phyloP scores from a whole-genome alignment of 2,888 invertebrate genomes.

The Pachydiplax longipennis region DNA sequence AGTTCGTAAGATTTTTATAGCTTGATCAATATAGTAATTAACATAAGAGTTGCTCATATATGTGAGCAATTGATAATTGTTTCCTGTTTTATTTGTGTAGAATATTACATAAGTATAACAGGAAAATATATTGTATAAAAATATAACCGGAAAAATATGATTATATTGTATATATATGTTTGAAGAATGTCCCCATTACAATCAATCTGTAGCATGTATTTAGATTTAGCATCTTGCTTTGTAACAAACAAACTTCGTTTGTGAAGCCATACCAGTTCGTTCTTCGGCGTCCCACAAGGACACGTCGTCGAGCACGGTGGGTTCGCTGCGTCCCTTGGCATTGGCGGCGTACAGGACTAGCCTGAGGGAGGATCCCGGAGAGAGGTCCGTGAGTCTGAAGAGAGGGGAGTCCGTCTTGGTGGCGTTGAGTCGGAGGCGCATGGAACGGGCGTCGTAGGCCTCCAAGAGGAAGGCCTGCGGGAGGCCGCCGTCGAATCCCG shows the following conservation, averaged over 20 bases:
- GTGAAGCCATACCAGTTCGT: constrained; percentile 71
- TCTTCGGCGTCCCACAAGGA: constrained; percentile 87
- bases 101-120: no score
- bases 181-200: no score
- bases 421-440: constrained; percentile 61
- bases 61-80: no score
- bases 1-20: no score
- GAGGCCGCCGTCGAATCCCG: constrained; percentile 87
- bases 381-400: constrained; percentile 53
- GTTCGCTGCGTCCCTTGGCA: constrained; percentile 85
- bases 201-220: no score
- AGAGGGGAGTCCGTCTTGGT: constrained; percentile 48
- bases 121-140: no score
- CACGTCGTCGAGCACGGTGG: constrained; percentile 82
- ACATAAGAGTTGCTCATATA: no score
- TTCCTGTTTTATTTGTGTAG: no score
- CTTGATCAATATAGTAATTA: no score
- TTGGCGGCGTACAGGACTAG: constrained; percentile 84
- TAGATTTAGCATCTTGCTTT: no score
- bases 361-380: constrained; percentile 62
- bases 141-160: no score
- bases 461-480: constrained; percentile 85
- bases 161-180: no score
- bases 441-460: constrained; percentile 79
- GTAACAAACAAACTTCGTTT: background rate